phyloP scores from a whole-genome alignment of 2,888 invertebrate genomes.

The Aspidapion aeneum region DNA sequence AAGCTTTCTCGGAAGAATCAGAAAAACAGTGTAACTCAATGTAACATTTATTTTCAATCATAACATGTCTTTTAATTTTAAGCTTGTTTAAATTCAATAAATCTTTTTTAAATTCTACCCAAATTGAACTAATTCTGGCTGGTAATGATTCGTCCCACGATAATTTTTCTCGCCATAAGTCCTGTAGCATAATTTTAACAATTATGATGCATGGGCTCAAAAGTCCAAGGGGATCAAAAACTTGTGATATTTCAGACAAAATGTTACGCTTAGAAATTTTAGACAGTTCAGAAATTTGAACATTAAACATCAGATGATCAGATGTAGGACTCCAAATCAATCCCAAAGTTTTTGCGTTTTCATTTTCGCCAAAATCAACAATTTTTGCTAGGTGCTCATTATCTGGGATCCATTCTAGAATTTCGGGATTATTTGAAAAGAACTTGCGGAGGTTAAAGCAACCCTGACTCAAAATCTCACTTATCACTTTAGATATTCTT shows the following conservation, averaged over 20 bases:
- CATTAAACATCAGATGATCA: slow-evolving; percentile 12
- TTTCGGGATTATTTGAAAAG: slow-evolving; percentile 9
- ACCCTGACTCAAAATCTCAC: slow-evolving; percentile 10
- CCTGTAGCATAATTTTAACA: slow-evolving; percentile 24
- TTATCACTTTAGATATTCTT: slow-evolving; percentile 1
- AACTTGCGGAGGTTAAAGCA: slow-evolving; percentile 15
- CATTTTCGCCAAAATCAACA: slow-evolving; percentile 15
- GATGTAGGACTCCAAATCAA: slow-evolving; percentile 8
- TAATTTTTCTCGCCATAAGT: slow-evolving; percentile 21
- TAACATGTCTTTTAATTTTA: slow-evolving; percentile 1
- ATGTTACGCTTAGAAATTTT: slow-evolving; percentile 15
- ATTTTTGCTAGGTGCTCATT: slow-evolving; percentile 9
- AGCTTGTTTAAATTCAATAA: slow-evolving; percentile 6
- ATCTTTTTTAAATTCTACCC: neutral
- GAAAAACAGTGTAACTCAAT: slow-evolving; percentile 1
- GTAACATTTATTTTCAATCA: neutral
- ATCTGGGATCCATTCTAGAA: slow-evolving; percentile 9
- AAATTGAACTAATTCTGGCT: neutral
- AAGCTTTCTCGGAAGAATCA: neutral
- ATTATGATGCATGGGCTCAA: slow-evolving; percentile 20
- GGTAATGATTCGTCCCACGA: slow-evolving; percentile 21
- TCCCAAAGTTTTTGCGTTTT: slow-evolving; percentile 14
- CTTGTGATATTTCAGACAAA: slow-evolving; percentile 22
- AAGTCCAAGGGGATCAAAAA: slow-evolving; percentile 27
- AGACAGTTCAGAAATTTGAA: slow-evolving; percentile 1